Base-by-base conservation (phyloP, 2,888 invertebrate genomes). In the Cantharis rufa region DNA sequence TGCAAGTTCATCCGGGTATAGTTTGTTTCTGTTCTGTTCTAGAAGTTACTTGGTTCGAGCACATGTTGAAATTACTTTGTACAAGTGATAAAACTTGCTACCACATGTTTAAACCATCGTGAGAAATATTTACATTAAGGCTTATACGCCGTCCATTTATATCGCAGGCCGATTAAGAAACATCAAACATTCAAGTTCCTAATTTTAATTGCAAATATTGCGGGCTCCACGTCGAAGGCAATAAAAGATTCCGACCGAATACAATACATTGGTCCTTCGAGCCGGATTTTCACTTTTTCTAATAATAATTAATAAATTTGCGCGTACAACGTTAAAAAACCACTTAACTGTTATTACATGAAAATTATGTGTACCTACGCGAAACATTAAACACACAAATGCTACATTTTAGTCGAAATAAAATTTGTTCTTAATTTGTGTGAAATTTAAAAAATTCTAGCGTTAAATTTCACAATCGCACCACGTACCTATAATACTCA, bases 41-140 rank as follows among this genome's bases (percentile, higher is more conserved):
- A 64, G 64, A 72, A 76, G 70, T 64, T 32, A 24, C 21, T 15
- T n/a, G 48, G 48, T 48, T 48, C 48, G 16, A 77, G 63, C 77
- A 77, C 64, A 77, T 74, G 77, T 77, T 73, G 69, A 74, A 77
- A 70, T 62, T 77, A 72, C 66, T 73, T 68, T 63, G 18, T 73
- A 77, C 76, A 77, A 77, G 74, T 78, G 80, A 79, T 79, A 79
- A 68, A 80, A 78, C 76, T 79, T 66, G 69, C 69, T 62, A 71
- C 74, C 80, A 80, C 76, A 80, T 80, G 80, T 80, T 80, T 71
- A 70, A 21, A 15, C 62, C 72, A 70, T 76, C 80, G 80, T 80
- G 80, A 80, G 80, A 80, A 80, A 80, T 80, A 79, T 80, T 80
- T 80, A 80, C 76, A 79, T 80, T 80, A 80, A 74, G 76, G 78